Conservation (phyloP, 1,140 invertebrate species). For the Vollenhovia emeryi region DNA sequence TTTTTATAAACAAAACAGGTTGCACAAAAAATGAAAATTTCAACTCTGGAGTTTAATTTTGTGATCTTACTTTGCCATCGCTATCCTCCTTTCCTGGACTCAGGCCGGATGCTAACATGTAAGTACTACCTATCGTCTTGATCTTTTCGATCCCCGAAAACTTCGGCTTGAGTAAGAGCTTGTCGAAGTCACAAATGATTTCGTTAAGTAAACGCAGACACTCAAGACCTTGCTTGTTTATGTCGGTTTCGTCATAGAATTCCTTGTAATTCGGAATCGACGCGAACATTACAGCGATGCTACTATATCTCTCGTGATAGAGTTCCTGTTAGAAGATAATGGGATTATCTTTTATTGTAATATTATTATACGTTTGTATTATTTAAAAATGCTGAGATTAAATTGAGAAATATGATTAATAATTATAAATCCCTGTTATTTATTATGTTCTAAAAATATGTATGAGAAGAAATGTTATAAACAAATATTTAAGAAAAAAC, state of each 20-base stretch:
- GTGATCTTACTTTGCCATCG: constrained; percentile 86
- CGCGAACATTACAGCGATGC: constrained; percentile 98
- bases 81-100: constrained; percentile 93
- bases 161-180: constrained; percentile 96
- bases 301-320: constrained; percentile 97
- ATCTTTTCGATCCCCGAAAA: constrained; percentile 99
- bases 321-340: constrained; percentile 88
- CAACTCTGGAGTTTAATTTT: constrained; percentile 36
- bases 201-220: constrained; percentile 98
- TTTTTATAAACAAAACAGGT: background rate
- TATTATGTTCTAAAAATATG: too few relatives aligned
- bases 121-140: constrained; percentile 99
- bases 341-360: background rate
- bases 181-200: constrained; percentile 99
- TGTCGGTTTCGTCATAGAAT: constrained; percentile 99
- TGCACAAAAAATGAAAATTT: background rate
- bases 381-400: too few relatives aligned
- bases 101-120: constrained; percentile 98
- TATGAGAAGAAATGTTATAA: too few relatives aligned
- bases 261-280: constrained; percentile 99
- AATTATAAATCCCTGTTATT: too few relatives aligned
- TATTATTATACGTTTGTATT: background rate
- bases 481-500: too few relatives aligned
- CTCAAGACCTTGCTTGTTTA: constrained; percentile 98
- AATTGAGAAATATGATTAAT: too few relatives aligned